Percentiles rank a stretch among this genome's conserved stretches.
Conservation (phyloP, 53 echinoderm and acorn worm species). For the Holothuria leucospilota region DNA sequence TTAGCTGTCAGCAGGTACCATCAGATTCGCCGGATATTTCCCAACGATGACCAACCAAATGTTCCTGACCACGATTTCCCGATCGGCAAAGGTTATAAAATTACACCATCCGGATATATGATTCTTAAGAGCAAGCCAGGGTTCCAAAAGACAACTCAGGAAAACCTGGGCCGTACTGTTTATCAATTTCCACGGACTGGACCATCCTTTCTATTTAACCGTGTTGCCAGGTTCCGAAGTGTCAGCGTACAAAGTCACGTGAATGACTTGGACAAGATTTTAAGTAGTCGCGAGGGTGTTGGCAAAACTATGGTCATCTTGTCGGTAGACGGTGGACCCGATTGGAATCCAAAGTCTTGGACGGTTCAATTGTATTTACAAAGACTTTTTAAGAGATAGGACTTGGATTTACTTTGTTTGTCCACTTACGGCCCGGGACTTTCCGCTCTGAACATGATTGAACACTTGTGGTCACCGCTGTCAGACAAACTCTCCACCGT, state of each 20-base stretch:
- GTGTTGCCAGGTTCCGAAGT: slow-evolving; percentile 20
- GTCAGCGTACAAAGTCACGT: slow-evolving; percentile 46
- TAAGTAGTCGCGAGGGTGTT: not conserved
- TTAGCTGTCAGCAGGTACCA: slow-evolving; percentile 65
- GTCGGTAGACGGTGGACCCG: slow-evolving; percentile 55
- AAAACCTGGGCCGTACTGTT: slow-evolving; percentile 16
- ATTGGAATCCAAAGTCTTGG: slow-evolving; percentile 60
- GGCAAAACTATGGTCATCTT: slow-evolving; percentile 34
- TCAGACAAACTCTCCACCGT: not conserved
- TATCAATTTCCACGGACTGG: slow-evolving; percentile 37
- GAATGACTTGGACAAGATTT: slow-evolving; percentile 38
- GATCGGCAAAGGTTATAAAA: slow-evolving; percentile 25
- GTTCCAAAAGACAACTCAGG: not conserved
- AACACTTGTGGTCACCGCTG: slow-evolving; percentile 14
- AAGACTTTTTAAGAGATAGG: slow-evolving; percentile 7
- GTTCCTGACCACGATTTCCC: slow-evolving; percentile 70
- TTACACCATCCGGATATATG: slow-evolving; percentile 63
- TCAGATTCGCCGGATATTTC: slow-evolving; percentile 38
- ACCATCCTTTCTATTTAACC: slow-evolving; percentile 24
- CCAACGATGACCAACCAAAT: slow-evolving; percentile 37
- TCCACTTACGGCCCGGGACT: slow-evolving; percentile 3
- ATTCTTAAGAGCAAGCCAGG: not conserved
- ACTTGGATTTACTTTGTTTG: not conserved
- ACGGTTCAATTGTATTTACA: slow-evolving; percentile 11
- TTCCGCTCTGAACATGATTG: not conserved